Conservation (phyloP, 2,888 invertebrate species). For the Ethmia dodecea region DNA sequence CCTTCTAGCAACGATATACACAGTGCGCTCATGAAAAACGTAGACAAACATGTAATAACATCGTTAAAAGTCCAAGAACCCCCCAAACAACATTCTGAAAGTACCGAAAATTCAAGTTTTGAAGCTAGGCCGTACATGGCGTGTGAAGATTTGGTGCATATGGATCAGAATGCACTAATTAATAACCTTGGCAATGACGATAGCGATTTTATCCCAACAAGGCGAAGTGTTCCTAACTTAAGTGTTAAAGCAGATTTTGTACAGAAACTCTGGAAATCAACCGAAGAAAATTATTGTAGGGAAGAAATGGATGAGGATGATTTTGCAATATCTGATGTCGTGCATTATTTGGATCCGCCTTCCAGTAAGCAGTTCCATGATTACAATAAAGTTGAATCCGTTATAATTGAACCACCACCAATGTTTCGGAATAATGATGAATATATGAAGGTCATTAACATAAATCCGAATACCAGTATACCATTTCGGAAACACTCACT, state of each 20-base stretch:
- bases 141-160: conserved; percentile 82
- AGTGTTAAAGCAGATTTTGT: conserved; percentile 62
- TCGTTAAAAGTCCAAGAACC: conserved; percentile 30
- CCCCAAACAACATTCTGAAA: conserved; percentile 77
- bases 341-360: conserved; percentile 59
- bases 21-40: background rate
- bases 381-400: conserved; percentile 43
- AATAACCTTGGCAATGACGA: conserved; percentile 49
- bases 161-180: conserved; percentile 79
- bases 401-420: conserved; percentile 76
- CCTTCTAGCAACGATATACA: conserved; percentile 23
- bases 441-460: conserved; percentile 59
- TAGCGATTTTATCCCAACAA: conserved; percentile 59
- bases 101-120: conserved; percentile 77
- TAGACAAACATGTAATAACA: background rate
- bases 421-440: conserved; percentile 77
- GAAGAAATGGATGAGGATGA: conserved; percentile 34
- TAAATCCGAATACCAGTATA: conserved; percentile 56
- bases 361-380: conserved; percentile 44
- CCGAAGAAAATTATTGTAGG: conserved; percentile 51
- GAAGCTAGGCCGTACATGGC: conserved; percentile 77
- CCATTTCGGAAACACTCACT: conserved; percentile 76
- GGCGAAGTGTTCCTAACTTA: conserved; percentile 83
- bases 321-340: conserved; percentile 33
- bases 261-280: conserved; percentile 64